Evolutionary conservation across 2,113 vertebrate genomes (phyloP), one percentile per base, ranked within the genome.

Genomic region (Cnemophilus loriae): DNA sequence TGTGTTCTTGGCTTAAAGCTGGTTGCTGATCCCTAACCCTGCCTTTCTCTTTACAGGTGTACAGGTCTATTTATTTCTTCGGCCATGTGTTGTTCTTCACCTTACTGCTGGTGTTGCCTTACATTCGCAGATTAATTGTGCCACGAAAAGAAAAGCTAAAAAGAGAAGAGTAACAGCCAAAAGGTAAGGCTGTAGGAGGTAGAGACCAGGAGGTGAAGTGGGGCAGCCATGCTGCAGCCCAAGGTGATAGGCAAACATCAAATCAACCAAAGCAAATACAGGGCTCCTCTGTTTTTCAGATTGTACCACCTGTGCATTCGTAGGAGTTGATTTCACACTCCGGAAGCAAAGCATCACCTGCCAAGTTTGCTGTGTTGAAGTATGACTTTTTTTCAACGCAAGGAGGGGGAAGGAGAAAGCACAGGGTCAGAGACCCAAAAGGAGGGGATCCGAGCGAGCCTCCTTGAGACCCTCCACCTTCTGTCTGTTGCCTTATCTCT

Each of bases 51-150:
- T 91, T 33, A 30, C 98, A 99, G 99, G 99, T 99, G 87, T 99
- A 99, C 96, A 98, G 75, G 30, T 99, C 99, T 28, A 4, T 99
- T 84, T 99, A 99, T 97, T 99, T 99, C 96, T 92, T 98, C 1
- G 99, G 99, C 88, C 99, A 99, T 3, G n/a, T 99, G 69, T 97
- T 99, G 94, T 99, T 99, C 98, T 86, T 99, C 75, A 94, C 95
- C 74, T 96, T 98, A 87, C 98, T 98, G 78, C 80, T 99, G 86
- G 96, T 94, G 94, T 56, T 99, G 96, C 99, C 99, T 97, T 98
- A 98, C 88, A 70, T 99, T 73, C 98, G 98, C 85, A 99, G 98
- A 98, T 97, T 82, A 79, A 85, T 99, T 94, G 99, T 99, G 98
- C 99, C 99, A 97, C 98, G 85, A 83, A 99, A 98, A 97, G 98